Percentiles rank a stretch among this genome's conserved stretches.
Conservation (phyloP, 64 coral and sea anemone species). For the Actinia equina region DNA sequence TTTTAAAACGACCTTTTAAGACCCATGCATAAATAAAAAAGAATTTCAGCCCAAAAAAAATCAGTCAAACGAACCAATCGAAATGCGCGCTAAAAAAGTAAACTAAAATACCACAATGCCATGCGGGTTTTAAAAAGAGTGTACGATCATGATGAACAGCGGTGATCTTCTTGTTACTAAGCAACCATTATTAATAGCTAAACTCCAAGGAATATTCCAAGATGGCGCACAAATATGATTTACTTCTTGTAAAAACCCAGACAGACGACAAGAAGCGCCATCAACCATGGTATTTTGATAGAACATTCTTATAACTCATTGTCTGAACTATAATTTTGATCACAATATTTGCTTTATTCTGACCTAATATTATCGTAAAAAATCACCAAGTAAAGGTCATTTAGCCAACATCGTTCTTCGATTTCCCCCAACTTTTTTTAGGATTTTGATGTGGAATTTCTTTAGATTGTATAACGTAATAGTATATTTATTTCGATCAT, state of each 20-base stretch:
- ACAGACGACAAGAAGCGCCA: slow-evolving; percentile 72
- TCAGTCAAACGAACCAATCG: too few species aligned
- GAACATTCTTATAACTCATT: background rate
- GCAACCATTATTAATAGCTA: background rate
- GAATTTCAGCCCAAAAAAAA: too few species aligned
- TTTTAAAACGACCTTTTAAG: too few species aligned
- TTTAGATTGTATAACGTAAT: background rate
- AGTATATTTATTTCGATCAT: background rate
- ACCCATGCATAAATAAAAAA: too few species aligned
- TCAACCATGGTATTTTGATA: slow-evolving; percentile 64
- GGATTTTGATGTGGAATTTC: background rate
- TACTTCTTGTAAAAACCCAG: slow-evolving; percentile 93
- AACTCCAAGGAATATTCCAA: slow-evolving; percentile 18
- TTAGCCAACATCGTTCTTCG: background rate
- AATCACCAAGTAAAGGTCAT: background rate
- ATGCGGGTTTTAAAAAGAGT: background rate
- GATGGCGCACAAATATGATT: slow-evolving; percentile 98
- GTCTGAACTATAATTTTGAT: background rate
- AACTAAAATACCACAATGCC: background rate
- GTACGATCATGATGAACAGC: background rate
- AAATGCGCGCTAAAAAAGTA: background rate
- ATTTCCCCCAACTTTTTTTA: too few species aligned
- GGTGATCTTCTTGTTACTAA: background rate
- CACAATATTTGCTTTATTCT: background rate
- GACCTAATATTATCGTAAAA: background rate